Evolutionary conservation across 2,888 invertebrate species (phyloP).

Genomic region (Mystacides longicornis): DNA sequence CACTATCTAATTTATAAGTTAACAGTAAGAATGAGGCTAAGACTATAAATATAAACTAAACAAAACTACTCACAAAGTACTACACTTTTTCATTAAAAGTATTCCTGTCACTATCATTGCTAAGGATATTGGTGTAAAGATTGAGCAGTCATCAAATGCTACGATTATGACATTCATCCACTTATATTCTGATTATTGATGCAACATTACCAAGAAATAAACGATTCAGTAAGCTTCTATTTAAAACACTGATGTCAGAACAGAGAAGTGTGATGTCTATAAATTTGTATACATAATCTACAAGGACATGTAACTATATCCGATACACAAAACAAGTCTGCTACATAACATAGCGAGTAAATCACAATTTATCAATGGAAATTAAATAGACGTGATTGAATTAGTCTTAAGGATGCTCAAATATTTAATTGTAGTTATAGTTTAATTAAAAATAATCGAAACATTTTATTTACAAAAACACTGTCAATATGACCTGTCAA

Average conservation of each 20-base stretch:
- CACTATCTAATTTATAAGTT: too few species aligned
- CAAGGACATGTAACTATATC: slow-evolving; percentile 1
- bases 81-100: too few species aligned
- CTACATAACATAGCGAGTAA: not conserved
- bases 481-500: slow-evolving; percentile 4
- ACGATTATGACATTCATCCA: too few species aligned
- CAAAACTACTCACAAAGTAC: too few species aligned
- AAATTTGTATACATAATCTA: not conserved
- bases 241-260: slow-evolving; percentile 22
- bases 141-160: not conserved
- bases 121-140: too few species aligned
- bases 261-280: not conserved
- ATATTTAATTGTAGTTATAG: not conserved
- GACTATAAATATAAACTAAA: too few species aligned
- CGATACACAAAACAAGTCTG: slow-evolving; percentile 3
- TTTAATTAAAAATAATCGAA: not conserved
- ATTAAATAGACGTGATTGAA: slow-evolving; percentile 8
- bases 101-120: too few species aligned
- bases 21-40: too few species aligned
- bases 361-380: not conserved
- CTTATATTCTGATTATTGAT: slow-evolving; percentile 1
- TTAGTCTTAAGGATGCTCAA: not conserved
- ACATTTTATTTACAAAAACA: not conserved
- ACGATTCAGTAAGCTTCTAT: slow-evolving; percentile 19
- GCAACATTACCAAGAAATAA: slow-evolving; percentile 12